A percentile compares a stretch with the other conserved stretches of the same genome.
Conservation (phyloP, 1,140 invertebrate genomes). For the Trichogramma pretiosum region DNA sequence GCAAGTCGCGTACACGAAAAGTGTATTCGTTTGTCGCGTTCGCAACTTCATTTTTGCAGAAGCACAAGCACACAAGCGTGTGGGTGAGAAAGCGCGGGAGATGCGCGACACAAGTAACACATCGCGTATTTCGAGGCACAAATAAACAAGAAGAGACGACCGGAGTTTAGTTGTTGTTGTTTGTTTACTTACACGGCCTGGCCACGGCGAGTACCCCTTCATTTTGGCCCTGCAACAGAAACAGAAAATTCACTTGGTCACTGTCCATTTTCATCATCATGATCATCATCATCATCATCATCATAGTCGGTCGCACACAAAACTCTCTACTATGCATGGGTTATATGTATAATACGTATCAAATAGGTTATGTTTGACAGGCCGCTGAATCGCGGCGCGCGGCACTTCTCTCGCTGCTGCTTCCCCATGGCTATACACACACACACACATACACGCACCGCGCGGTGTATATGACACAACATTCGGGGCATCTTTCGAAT, state of each 20-base stretch:
- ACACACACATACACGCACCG: slow-evolving; percentile 51
- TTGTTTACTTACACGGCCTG: slow-evolving; percentile 85
- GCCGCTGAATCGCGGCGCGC: slow-evolving; percentile 4
- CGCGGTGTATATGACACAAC: no score
- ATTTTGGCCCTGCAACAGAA: slow-evolving; percentile 83
- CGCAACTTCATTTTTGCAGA: no score
- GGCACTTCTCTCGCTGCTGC: no score
- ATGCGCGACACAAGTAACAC: neutral
- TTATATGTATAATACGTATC: no score
- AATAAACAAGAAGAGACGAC: neutral
- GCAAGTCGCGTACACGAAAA: neutral
- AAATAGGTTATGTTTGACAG: slow-evolving; percentile 17
- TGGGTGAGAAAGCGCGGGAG: slow-evolving; percentile 2
- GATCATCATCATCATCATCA: no score
- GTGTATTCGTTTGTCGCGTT: neutral
- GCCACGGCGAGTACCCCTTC: slow-evolving; percentile 91
- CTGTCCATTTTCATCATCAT: no score
- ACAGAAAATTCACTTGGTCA: slow-evolving; percentile 25
- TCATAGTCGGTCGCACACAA: no score
- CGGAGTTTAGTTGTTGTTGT: no score
- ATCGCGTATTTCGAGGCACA: neutral
- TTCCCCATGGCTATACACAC: neutral
- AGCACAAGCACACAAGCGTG: slow-evolving; percentile 1
- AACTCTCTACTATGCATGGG: no score
- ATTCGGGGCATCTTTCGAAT: no score